Evolutionary conservation across 2,113 vertebrate genomes (phyloP), one percentile per base, ranked within the genome.

Genomic region (Thamnophis sirtalis): DNA sequence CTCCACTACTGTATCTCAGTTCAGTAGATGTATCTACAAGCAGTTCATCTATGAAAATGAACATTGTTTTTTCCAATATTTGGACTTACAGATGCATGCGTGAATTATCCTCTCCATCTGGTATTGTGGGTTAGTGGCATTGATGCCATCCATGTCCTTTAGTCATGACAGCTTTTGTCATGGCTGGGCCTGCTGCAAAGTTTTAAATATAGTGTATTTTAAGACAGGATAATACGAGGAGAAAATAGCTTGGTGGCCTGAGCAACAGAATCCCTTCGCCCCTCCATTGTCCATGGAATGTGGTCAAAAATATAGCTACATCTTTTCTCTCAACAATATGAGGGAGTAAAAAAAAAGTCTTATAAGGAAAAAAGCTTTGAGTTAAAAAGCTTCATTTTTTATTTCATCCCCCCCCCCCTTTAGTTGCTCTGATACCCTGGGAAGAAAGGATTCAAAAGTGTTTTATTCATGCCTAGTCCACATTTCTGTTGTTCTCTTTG

Each of bases 11-110:
- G 85, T 95, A 99, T 94, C 98, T 98, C 94, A 99, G 95, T 94
- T 99, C 98, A 99, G 99, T 99, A 63, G 99, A 99, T 97, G 99
- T 99, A 93, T 99, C 99, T 0, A 99, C 99, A 24, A 99, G 98
- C 96, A 99, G 98, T 97, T 99, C 99, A 2, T 99, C 99, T 99
- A 89, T 22, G 48, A 85, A 43, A 26, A 22, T 11, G 68, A 80
- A 80, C 48, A 50, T 50, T 50, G 21, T 50, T 85, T 21, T 48
- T 85, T 85, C 8, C 21, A 50, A 84, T 38, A 85, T 50, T 15
- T 50, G 84, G 48, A 50, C 4, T 86, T 50, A 33, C 17, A 80
- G 33, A 50, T 28, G 24, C 48, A 9, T 13, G 24, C 50, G 48
- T 86, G 84, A 50, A 86, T 86, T 48, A 50, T 21, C 33, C 21